Evolutionary conservation across 2,797 vertebrate species (phyloP).

Genomic region (Amblyraja radiata): DNA sequence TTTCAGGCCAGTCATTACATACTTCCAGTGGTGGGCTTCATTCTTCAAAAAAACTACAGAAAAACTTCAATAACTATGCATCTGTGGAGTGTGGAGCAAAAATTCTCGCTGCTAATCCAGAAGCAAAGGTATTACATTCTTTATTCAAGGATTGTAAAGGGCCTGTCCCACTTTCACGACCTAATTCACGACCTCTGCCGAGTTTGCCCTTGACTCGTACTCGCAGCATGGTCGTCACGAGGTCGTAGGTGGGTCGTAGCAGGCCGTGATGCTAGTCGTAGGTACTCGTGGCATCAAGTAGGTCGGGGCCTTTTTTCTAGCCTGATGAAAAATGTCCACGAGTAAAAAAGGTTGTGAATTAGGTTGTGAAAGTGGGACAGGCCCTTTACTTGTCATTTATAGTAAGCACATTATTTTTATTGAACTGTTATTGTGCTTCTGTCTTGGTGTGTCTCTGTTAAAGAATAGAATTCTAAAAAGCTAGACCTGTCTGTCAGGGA

Average conservation of each 20-base stretch:
- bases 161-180: too few species aligned
- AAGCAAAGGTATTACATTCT: slow-evolving; percentile 77
- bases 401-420: background rate
- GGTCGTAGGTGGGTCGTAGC: too few species aligned
- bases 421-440: background rate
- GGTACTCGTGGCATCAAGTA: too few species aligned
- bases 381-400: background rate
- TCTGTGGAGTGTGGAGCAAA: slow-evolving; percentile 98
- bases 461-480: background rate
- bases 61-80: slow-evolving; percentile 97
- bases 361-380: too few species aligned
- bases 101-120: slow-evolving; percentile 89
- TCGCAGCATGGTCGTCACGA: too few species aligned
- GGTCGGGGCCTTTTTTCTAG: background rate
- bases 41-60: slow-evolving; percentile 85
- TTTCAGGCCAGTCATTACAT: slow-evolving; percentile 84
- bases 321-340: too few species aligned
- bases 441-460: background rate
- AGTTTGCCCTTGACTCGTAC: too few species aligned
- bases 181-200: too few species aligned
- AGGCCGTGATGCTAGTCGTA: too few species aligned
- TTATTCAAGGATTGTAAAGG: background rate
- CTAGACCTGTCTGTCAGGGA: background rate
- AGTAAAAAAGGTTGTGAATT: too few species aligned
- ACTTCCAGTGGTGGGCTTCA: slow-evolving; percentile 74